Evolutionary conservation across 1,140 invertebrate species (phyloP).

Genomic region (Platyura marginata): DNA sequence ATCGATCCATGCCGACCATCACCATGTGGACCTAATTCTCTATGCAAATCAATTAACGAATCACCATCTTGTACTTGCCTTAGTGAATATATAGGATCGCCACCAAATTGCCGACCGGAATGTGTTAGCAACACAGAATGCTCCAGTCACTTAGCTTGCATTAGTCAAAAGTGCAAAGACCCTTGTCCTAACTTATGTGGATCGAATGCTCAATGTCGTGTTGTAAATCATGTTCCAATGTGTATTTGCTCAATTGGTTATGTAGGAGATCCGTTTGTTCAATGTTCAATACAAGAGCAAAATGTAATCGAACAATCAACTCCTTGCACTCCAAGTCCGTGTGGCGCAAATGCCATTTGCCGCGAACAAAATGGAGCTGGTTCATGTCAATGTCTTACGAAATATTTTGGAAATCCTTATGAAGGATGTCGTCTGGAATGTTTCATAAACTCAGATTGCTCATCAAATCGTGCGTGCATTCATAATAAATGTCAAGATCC

Average conservation of each 20-base stretch:
- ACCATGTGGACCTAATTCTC: slow-evolving; percentile 63
- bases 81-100: slow-evolving; percentile 67
- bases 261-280: slow-evolving; percentile 62
- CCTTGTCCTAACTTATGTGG: slow-evolving; percentile 75
- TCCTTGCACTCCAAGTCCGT: slow-evolving; percentile 52
- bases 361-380: slow-evolving; percentile 36
- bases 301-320: slow-evolving; percentile 20
- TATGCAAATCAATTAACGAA: slow-evolving; percentile 46
- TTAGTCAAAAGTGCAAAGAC: slow-evolving; percentile 67
- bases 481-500: slow-evolving; percentile 57
- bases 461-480: slow-evolving; percentile 49
- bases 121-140: slow-evolving; percentile 66
- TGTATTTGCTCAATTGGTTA: slow-evolving; percentile 58
- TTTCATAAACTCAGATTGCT: slow-evolving; percentile 51
- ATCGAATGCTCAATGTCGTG: slow-evolving; percentile 52
- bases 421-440: slow-evolving; percentile 57
- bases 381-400: slow-evolving; percentile 55
- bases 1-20: slow-evolving; percentile 45
- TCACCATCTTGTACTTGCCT: slow-evolving; percentile 58
- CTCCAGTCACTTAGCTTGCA: slow-evolving; percentile 54
- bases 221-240: slow-evolving; percentile 62
- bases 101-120: slow-evolving; percentile 58
- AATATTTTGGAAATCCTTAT: slow-evolving; percentile 58
- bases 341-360: slow-evolving; percentile 55
- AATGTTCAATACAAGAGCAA: slow-evolving; percentile 34